phyloP scores from a whole-genome alignment of 2,888 invertebrate genomes.

The Lepidochrysops patricia region DNA sequence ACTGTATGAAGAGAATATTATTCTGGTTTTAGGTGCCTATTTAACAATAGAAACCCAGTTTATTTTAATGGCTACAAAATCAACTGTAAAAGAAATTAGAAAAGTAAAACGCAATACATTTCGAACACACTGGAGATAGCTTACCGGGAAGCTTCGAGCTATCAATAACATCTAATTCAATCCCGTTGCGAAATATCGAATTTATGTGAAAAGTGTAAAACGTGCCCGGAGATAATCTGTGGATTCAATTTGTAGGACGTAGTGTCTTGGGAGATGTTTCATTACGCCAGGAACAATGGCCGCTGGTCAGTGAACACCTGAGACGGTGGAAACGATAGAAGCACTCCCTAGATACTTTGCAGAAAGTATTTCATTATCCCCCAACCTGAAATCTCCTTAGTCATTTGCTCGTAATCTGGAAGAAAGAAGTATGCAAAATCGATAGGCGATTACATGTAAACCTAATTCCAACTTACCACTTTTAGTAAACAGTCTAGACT shows the following conservation, averaged over 20 bases:
- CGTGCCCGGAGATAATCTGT: constrained; percentile 57
- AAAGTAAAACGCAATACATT: too few relatives aligned
- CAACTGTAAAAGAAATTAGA: too few relatives aligned
- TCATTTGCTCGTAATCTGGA: not conserved
- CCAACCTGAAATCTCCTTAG: not conserved
- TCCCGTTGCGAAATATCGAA: constrained; percentile 30
- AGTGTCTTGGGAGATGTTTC: constrained; percentile 60
- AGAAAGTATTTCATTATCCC: not conserved
- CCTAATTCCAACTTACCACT: too few relatives aligned
- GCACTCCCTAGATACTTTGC: not conserved
- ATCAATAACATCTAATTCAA: constrained; percentile 28
- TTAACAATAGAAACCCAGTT: too few relatives aligned
- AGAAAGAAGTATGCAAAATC: not conserved
- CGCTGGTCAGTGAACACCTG: constrained; percentile 39
- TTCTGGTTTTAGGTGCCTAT: too few relatives aligned
- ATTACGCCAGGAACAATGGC: constrained; percentile 44
- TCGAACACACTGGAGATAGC: not conserved
- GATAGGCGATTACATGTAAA: not conserved
- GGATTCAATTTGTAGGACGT: constrained; percentile 60
- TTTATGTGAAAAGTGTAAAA: constrained; percentile 62
- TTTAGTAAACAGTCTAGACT: too few relatives aligned
- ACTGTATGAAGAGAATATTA: too few relatives aligned
- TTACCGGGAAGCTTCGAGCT: not conserved
- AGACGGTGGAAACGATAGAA: constrained; percentile 22
- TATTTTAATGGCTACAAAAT: too few relatives aligned